Conservation (phyloP, 2,113 vertebrate species). For the Nycticorax nycticorax region DNA sequence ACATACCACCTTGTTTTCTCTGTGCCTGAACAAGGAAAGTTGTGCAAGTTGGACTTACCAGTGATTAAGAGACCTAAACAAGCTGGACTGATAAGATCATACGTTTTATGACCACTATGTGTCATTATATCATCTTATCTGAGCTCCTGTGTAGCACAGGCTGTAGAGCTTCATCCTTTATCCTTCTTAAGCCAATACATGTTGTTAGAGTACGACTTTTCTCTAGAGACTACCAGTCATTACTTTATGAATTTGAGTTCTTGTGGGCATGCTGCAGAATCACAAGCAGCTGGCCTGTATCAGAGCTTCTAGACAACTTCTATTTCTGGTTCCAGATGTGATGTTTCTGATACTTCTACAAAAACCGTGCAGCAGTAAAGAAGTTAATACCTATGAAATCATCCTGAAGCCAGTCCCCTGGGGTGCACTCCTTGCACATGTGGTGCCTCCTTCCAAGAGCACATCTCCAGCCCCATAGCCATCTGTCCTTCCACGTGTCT, state of each 20-base stretch:
- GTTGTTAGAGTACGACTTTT: background rate
- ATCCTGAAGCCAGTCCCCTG: background rate
- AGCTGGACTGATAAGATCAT: background rate
- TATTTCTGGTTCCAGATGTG: background rate
- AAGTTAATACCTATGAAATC: background rate
- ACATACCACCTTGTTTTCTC: constrained; percentile 31
- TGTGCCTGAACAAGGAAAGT: background rate
- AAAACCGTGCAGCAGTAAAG: background rate
- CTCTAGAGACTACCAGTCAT: background rate
- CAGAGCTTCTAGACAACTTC: background rate
- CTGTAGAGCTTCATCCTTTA: background rate
- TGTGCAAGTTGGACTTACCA: background rate
- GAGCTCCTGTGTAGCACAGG: background rate
- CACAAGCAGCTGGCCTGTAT: background rate
- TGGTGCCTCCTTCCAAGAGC: background rate
- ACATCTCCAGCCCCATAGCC: background rate
- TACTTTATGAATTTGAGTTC: background rate
- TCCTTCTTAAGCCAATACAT: background rate
- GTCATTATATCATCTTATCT: background rate
- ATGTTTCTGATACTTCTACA: background rate
- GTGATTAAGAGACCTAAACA: background rate
- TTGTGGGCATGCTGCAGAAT: background rate
- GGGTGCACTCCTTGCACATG: background rate
- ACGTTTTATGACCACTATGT: background rate
- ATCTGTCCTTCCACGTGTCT: background rate